These are phyloP conservation scores for Arizona elegans DNA, from an alignment of 2,113 vertebrate genomes.

Conservation along the genomic window DNA sequence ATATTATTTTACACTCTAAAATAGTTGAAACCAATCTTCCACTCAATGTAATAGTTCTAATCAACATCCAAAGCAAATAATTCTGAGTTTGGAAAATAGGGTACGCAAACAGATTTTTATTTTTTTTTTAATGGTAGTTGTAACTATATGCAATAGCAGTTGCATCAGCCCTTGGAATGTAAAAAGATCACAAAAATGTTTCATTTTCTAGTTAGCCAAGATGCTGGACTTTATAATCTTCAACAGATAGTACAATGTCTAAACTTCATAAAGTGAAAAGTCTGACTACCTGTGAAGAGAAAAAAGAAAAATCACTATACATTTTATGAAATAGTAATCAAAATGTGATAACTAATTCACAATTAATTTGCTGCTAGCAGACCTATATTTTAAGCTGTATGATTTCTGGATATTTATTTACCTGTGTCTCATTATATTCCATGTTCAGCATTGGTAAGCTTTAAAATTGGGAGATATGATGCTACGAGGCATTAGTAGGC, in stretches of 20 bases:
- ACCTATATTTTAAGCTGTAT: neutral
- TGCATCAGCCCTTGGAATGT: neutral
- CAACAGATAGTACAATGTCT: neutral
- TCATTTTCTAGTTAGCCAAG: neutral
- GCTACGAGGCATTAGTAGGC: conserved; percentile 18
- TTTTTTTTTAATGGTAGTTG: neutral
- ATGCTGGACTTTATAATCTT: neutral
- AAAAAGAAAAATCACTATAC: neutral
- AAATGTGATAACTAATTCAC: conserved; percentile 4
- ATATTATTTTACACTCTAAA: neutral
- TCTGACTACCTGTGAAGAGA: neutral
- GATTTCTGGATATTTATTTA: neutral
- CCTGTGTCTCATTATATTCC: neutral
- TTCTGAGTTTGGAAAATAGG: neutral
- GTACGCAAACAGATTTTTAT: neutral
- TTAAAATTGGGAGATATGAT: conserved; percentile 12
- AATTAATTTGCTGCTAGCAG: neutral
- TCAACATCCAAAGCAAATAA: neutral
- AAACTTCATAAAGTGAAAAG: neutral
- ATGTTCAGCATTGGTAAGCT: neutral
- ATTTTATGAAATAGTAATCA: neutral
- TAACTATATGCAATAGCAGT: neutral
- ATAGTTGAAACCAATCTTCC: neutral
- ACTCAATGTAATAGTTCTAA: neutral
- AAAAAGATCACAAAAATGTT: neutral